Percentiles rank a stretch among this genome's conserved stretches.
Conservation (phyloP, 2,888 invertebrate genomes). For the Drosophila melanosoma region DNA sequence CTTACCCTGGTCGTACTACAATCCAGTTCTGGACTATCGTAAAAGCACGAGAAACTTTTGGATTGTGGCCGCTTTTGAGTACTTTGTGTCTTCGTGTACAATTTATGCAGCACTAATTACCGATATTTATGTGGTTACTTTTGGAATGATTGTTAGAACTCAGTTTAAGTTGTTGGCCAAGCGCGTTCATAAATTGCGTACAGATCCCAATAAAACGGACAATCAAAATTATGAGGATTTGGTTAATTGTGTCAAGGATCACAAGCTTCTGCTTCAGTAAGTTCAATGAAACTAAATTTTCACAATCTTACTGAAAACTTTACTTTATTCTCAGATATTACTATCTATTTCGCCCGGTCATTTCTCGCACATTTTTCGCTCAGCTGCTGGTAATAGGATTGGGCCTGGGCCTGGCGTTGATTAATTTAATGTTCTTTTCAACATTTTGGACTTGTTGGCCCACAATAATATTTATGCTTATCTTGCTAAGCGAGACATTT, state of each 20-base stretch:
- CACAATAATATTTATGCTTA: slow-evolving; percentile 11
- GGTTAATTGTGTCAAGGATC: slow-evolving; percentile 49
- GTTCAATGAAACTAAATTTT: neutral
- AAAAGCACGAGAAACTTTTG: slow-evolving; percentile 9
- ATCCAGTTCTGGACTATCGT: slow-evolving; percentile 38
- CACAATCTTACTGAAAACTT: neutral
- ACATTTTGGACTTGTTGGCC: slow-evolving; percentile 21
- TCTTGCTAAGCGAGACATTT: slow-evolving; percentile 41
- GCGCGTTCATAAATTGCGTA: slow-evolving; percentile 32
- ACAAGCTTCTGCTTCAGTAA: slow-evolving; percentile 40
- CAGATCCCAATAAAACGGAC: slow-evolving; percentile 2
- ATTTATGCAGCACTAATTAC: slow-evolving; percentile 14
- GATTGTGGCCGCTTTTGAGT: slow-evolving; percentile 21
- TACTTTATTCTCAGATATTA: slow-evolving; percentile 29
- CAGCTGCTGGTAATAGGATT: slow-evolving; percentile 54
- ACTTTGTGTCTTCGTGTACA: neutral
- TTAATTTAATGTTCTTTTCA: slow-evolving; percentile 54
- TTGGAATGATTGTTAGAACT: slow-evolving; percentile 27
- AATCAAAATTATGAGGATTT: slow-evolving; percentile 34
- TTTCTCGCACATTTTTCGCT: slow-evolving; percentile 49
- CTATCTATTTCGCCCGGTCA: slow-evolving; percentile 36
- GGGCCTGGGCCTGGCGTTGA: slow-evolving; percentile 35
- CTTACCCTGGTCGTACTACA: slow-evolving; percentile 34
- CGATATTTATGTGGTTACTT: slow-evolving; percentile 26
- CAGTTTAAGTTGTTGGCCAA: slow-evolving; percentile 33